phyloP scores from a whole-genome alignment of 2,113 vertebrate genomes.

The Mesembrinibis cayennensis region DNA sequence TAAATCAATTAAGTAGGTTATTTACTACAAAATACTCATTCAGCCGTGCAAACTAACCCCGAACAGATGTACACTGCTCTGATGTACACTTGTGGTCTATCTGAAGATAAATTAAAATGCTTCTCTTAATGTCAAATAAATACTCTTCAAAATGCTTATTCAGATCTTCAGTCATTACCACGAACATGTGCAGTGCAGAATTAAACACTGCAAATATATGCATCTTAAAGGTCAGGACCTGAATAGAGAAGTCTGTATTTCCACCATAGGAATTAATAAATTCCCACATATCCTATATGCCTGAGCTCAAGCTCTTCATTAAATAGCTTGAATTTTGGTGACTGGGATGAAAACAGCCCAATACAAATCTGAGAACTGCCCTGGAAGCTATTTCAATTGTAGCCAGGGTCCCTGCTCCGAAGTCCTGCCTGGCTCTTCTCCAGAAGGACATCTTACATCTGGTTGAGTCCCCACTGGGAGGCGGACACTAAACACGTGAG shows the following conservation, averaged over 20 bases:
- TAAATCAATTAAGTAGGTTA: conserved; percentile 59
- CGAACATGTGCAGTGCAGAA: background rate
- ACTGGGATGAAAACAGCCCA: background rate
- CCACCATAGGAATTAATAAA: background rate
- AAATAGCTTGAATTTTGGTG: background rate
- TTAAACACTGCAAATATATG: background rate
- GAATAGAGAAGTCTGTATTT: background rate
- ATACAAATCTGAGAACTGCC: background rate
- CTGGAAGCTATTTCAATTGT: background rate
- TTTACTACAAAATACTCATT: conserved; percentile 51
- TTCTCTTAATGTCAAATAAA: conserved; percentile 49
- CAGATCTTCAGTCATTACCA: background rate
- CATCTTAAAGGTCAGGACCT: background rate
- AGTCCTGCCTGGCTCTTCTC: background rate
- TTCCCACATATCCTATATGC: background rate
- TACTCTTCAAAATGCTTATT: conserved; percentile 26
- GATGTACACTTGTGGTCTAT: conserved; percentile 11
- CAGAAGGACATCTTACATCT: background rate
- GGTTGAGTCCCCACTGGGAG: background rate
- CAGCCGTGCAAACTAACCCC: background rate
- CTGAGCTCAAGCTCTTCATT: background rate
- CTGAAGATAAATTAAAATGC: conserved; percentile 35
- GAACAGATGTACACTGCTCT: conserved; percentile 9
- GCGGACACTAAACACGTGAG: background rate
- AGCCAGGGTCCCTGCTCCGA: background rate